A percentile compares a stretch with the other conserved stretches of the same genome.
Evolutionary conservation across 2,888 invertebrate species (phyloP).

Genomic region (Noctua pronuba): DNA sequence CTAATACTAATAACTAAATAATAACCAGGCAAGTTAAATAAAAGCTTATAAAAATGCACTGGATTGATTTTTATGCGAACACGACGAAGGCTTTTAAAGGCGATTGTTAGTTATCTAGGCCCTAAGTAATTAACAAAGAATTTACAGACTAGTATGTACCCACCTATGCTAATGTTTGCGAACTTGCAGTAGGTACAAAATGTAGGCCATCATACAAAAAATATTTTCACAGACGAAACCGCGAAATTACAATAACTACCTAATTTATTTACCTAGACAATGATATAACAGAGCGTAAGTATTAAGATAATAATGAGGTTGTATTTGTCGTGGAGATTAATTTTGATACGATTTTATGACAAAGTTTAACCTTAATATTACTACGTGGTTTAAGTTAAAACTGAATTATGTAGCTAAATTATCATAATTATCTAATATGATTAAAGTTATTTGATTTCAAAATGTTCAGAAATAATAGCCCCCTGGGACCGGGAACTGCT

Average conservation of each 20-base stretch:
- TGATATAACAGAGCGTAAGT: not conserved
- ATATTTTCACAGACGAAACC: slow-evolving; percentile 11
- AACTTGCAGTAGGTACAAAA: not conserved
- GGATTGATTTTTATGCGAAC: too few relatives aligned
- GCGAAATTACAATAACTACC: not conserved
- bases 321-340: slow-evolving; percentile 32
- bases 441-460: not conserved
- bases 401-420: not conserved
- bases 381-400: not conserved
- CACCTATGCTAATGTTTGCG: too few relatives aligned
- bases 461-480: not conserved
- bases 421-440: not conserved
- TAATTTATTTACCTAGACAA: not conserved
- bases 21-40: too few relatives aligned
- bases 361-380: not conserved
- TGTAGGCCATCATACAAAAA: not conserved
- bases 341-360: not conserved
- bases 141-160: not conserved
- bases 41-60: too few relatives aligned
- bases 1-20: too few relatives aligned
- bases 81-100: not conserved
- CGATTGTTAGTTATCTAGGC: not conserved
- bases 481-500: not conserved
- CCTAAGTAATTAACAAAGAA: not conserved
- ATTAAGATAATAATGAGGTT: slow-evolving; percentile 34